Base-by-base conservation (phyloP, 2,888 invertebrate species). In the Dynastes grantii region DNA sequence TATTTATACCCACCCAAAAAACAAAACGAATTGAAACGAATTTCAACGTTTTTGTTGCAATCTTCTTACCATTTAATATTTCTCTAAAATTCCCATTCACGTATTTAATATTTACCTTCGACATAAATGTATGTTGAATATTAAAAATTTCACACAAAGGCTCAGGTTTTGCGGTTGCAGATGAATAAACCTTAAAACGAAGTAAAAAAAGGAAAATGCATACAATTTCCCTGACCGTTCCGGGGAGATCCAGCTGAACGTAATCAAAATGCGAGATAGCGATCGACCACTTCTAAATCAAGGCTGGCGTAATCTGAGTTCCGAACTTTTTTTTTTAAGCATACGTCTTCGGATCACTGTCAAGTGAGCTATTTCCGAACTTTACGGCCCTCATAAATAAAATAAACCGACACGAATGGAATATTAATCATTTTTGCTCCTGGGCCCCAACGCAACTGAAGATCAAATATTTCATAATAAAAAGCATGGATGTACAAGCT, bases 221-320 rank as follows among this genome's bases (percentile, higher is more conserved):
- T n/a, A 55, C n/a, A 55, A 55, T n/a, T 55, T 55, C n/a, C 16
- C 8, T 55, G 55, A 55, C 55, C 4, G 4, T 1, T n/a, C 55
- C 22, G 55, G 5, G 2, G 32, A 64, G 0, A 64, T 64, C n/a
- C 32, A 64, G 45, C 11, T 2, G 45, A 45, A 45, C 45, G 45
- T 45, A 45, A 45, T 45, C 45, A 11, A 11, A 45, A 45, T 45
- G 45, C 45, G 8, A 45, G 45, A 45, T 45, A 11, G 11, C 11
- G 32, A 45, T 45, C 45, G 45, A 5, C 64, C 64, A n/a, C 29
- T 64, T 64, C n/a, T 64, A 64, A 64, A 64, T 32, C 29, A 37
- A 32, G 13, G 11, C 37, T 32, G 37, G n/a, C n/a, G 2, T 64
- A 32, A 29, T 32, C 13, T 64, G n/a, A 6, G 32, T 1, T 64